These are phyloP conservation scores for Silurus lanzhouensis DNA, from an alignment of 2,797 vertebrate species.

Conservation along the genomic window DNA sequence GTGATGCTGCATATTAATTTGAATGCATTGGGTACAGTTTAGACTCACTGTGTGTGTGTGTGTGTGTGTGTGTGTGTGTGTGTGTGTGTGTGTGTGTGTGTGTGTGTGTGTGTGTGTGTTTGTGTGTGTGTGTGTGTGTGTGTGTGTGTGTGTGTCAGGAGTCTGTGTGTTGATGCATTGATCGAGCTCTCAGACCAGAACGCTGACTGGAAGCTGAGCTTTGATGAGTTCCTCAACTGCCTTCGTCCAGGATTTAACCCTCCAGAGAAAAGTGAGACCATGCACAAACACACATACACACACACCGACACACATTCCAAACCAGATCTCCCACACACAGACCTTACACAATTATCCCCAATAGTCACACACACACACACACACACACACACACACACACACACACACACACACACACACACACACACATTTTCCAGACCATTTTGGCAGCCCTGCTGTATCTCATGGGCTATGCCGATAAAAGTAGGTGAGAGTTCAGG, in stretches of 20 bases:
- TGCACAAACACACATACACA: neutral
- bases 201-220: slow-evolving; percentile 98
- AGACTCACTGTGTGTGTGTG: too few relatives aligned
- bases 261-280: slow-evolving; percentile 91
- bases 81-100: too few relatives aligned
- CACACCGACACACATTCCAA: neutral
- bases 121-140: too few relatives aligned
- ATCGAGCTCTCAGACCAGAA: slow-evolving; percentile 98
- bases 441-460: neutral
- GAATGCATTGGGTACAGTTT: neutral
- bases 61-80: too few relatives aligned
- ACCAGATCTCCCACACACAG: neutral
- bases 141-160: slow-evolving; percentile 72
- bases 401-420: neutral
- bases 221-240: slow-evolving; percentile 96
- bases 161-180: slow-evolving; percentile 94
- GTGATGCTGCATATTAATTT: too few relatives aligned
- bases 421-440: neutral
- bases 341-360: neutral
- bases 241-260: slow-evolving; percentile 93
- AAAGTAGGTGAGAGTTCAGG: slow-evolving; percentile 56
- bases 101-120: too few relatives aligned
- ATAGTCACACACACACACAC: neutral
- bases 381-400: neutral
- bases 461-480: neutral